These are phyloP conservation scores for Zaprionus tsacasi DNA, from an alignment of 1,140 invertebrate species.

Conservation along the genomic window DNA sequence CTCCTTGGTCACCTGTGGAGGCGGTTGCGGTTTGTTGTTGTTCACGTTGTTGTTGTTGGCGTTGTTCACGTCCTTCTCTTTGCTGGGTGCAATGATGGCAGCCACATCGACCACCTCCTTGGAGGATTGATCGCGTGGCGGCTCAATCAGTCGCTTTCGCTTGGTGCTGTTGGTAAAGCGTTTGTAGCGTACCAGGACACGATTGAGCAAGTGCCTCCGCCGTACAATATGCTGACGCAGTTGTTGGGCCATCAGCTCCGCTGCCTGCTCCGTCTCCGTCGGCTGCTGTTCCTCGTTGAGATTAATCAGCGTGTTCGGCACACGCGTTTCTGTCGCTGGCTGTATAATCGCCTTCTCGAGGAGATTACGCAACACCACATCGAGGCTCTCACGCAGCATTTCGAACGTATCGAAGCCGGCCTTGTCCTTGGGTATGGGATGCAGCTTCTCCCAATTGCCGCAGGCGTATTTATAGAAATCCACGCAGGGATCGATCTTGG, in stretches of 20 bases:
- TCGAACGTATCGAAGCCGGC: conserved; percentile 93
- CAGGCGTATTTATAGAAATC: conserved; percentile 97
- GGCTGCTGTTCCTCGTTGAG: conserved; percentile 58
- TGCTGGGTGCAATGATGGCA: background rate
- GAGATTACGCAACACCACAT: conserved; percentile 88
- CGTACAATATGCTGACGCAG: conserved; percentile 65
- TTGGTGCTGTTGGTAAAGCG: conserved; percentile 55
- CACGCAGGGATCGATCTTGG: conserved; percentile 91
- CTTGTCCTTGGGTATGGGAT: conserved; percentile 94
- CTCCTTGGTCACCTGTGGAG: conserved; percentile 20
- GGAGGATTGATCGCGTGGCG: conserved; percentile 46
- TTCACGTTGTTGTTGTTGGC: background rate
- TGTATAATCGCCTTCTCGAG: conserved; percentile 84
- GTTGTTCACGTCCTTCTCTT: conserved; percentile 34
- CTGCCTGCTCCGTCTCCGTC: conserved; percentile 45
- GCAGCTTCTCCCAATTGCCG: conserved; percentile 92
- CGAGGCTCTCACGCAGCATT: conserved; percentile 91
- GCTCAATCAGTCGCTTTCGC: conserved; percentile 57
- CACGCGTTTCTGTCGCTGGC: conserved; percentile 32
- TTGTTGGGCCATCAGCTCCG: conserved; percentile 43
- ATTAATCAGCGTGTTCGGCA: conserved; percentile 54
- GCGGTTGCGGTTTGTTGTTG: background rate
- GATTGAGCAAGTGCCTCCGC: conserved; percentile 55
- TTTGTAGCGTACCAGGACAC: conserved; percentile 67
- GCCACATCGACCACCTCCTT: conserved; percentile 49